Evolutionary conservation across 2,797 vertebrate genomes (phyloP).

Genomic region (Masticophis lateralis): DNA sequence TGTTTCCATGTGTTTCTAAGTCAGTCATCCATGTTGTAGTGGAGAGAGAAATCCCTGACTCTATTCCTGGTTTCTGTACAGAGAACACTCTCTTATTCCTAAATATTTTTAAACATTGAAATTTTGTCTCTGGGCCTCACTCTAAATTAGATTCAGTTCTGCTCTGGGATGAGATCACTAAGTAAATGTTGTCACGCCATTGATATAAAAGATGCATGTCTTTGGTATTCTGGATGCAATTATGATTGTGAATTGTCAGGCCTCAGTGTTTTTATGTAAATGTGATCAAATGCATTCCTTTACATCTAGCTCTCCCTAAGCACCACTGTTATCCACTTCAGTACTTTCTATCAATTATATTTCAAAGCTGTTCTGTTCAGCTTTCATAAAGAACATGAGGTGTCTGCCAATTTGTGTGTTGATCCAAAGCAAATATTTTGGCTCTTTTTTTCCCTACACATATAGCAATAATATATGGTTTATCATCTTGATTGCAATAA

Average conservation of each 20-base stretch:
- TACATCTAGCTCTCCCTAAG: conserved; percentile 1
- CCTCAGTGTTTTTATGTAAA: conserved; percentile 6
- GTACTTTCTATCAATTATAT: not conserved
- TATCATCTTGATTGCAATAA: not conserved
- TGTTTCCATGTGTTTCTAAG: not conserved
- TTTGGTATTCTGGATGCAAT: not conserved
- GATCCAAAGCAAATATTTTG: conserved; percentile 23
- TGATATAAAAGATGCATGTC: not conserved
- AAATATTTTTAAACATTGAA: not conserved
- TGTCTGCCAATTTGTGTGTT: not conserved
- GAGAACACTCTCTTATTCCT: not conserved
- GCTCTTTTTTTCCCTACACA: not conserved
- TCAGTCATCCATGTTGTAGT: not conserved
- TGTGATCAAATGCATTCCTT: not conserved
- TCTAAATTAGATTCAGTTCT: not conserved
- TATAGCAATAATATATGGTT: not conserved
- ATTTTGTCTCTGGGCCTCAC: not conserved
- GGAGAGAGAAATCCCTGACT: not conserved
- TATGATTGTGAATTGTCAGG: not conserved
- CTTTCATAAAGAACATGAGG: not conserved
- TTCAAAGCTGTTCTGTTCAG: not conserved
- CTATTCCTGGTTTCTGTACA: not conserved
- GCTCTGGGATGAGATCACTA: not conserved
- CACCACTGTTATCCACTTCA: not conserved
- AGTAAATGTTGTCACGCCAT: not conserved